Percentiles rank a stretch among this genome's conserved stretches.
Conservation (phyloP, 2,113 vertebrate genomes). For the Podilymbus podiceps region DNA sequence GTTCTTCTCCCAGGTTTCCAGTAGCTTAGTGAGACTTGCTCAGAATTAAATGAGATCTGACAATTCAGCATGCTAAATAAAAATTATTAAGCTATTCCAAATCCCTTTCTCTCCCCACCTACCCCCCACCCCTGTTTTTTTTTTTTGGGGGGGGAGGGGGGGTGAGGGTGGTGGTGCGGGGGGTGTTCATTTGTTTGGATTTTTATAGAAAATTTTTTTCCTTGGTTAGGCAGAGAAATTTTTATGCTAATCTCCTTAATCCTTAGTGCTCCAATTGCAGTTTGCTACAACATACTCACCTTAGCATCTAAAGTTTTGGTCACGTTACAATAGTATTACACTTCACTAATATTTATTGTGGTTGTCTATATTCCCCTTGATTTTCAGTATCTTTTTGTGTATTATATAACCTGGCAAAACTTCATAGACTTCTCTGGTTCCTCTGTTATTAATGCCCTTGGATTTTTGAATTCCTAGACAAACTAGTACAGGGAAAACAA, state of each 20-base stretch:
- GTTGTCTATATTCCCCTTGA: neutral
- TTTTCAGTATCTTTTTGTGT: neutral
- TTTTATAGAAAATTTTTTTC: neutral
- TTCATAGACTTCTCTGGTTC: neutral
- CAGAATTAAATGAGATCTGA: neutral
- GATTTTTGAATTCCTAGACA: neutral
- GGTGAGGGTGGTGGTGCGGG: too few species aligned
- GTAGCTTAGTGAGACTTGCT: neutral
- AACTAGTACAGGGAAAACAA: neutral
- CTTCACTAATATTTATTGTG: neutral
- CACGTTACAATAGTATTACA: neutral
- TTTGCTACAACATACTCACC: neutral
- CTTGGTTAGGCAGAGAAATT: neutral
- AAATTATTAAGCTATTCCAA: neutral
- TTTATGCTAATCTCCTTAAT: neutral
- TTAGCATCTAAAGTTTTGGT: neutral
- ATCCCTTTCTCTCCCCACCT: too few species aligned
- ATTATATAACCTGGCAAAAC: neutral
- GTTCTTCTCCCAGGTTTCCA: neutral
- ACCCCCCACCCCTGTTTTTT: too few species aligned
- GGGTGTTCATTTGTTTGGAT: too few species aligned
- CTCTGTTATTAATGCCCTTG: neutral
- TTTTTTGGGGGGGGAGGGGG: too few species aligned
- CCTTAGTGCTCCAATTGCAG: neutral
- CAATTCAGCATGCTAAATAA: neutral